Evolutionary conservation across 2,888 invertebrate genomes (phyloP).

Genomic region (Acanthosepion pharaonis): DNA sequence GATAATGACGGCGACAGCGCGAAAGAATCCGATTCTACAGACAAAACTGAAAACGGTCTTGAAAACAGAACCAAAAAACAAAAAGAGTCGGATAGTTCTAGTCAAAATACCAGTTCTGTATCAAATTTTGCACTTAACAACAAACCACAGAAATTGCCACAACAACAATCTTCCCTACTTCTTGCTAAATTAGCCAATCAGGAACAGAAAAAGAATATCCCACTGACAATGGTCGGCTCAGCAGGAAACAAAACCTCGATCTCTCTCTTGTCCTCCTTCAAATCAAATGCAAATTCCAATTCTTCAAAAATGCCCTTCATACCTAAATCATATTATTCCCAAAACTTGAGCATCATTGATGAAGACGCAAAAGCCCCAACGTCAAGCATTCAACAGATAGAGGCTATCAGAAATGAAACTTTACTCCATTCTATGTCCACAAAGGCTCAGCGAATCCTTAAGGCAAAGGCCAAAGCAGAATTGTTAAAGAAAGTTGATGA

Average conservation of each 20-base stretch:
- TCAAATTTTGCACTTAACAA: background rate
- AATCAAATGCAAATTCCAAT: background rate
- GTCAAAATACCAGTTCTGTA: background rate
- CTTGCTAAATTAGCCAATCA: constrained; percentile 34
- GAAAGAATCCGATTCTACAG: background rate
- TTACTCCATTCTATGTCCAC: constrained; percentile 14
- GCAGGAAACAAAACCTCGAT: background rate
- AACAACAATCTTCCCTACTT: background rate
- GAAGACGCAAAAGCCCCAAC: constrained; percentile 55
- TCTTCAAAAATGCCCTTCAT: background rate
- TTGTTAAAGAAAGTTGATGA: constrained; percentile 57
- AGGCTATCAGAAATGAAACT: constrained; percentile 64
- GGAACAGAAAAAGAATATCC: background rate
- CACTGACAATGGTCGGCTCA: background rate
- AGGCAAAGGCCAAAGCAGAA: constrained; percentile 57
- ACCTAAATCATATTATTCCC: background rate
- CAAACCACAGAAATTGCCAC: background rate
- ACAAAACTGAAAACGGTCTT: background rate
- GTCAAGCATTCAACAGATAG: constrained; percentile 64
- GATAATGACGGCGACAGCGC: background rate
- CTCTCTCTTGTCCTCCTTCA: background rate
- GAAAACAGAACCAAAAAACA: background rate
- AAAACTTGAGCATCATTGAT: constrained; percentile 47
- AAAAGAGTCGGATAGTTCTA: background rate
- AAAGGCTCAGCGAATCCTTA: constrained; percentile 56